phyloP scores from a whole-genome alignment of 2,797 vertebrate species.

The Aulostomus chinensis region DNA sequence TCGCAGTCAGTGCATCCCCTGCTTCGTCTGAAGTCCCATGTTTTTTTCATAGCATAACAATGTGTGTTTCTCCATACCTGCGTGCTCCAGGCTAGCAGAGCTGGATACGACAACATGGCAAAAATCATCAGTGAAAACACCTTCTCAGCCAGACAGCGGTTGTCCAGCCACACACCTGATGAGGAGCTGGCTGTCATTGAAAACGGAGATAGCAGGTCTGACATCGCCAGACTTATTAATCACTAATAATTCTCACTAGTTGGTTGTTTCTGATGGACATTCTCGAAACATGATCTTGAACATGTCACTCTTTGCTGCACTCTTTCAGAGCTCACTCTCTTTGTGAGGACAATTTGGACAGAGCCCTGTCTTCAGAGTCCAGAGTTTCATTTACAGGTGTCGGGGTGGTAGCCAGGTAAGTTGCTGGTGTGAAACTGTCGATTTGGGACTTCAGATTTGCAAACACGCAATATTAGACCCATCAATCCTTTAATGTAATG shows the following conservation, averaged over 20 bases:
- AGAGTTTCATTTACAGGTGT: slow-evolving; percentile 72
- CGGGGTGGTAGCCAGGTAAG: slow-evolving; percentile 88
- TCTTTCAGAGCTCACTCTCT: slow-evolving; percentile 78
- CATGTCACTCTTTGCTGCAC: background rate
- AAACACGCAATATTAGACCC: background rate
- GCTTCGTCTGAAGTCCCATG: background rate
- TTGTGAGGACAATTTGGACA: slow-evolving; percentile 76
- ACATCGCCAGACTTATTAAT: background rate
- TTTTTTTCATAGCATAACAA: background rate
- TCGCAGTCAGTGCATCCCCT: too few species aligned
- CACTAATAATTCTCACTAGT: too few species aligned
- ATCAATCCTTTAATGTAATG: too few species aligned
- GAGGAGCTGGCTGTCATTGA: slow-evolving; percentile 82
- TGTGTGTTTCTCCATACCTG: slow-evolving; percentile 36
- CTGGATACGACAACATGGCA: slow-evolving; percentile 67
- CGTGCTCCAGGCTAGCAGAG: slow-evolving; percentile 51
- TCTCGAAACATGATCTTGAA: too few species aligned
- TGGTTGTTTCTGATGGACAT: too few species aligned
- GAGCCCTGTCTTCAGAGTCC: slow-evolving; percentile 71
- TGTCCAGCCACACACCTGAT: slow-evolving; percentile 61
- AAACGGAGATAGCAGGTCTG: slow-evolving; percentile 87
- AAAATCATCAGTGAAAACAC: slow-evolving; percentile 81
- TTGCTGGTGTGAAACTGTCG: too few species aligned
- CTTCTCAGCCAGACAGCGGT: slow-evolving; percentile 63
- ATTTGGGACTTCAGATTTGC: background rate